Base-by-base conservation (phyloP, 1,140 invertebrate genomes). In the Sitobion miscanthi region DNA sequence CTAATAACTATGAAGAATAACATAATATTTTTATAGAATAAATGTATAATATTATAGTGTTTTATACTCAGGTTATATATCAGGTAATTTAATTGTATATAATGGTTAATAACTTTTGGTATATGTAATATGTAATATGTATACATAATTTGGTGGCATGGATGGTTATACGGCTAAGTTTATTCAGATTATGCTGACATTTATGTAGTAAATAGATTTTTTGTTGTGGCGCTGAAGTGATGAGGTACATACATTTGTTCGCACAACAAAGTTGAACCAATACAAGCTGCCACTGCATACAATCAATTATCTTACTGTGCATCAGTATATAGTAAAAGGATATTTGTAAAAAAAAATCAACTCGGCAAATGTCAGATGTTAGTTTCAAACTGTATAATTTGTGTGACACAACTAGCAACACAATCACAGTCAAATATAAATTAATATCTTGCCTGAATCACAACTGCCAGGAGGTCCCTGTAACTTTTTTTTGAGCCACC, bases 401-500 rank as follows among this genome's bases (percentile, higher is more conserved):
- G 57, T 90, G 45, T 57, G 52, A 90, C 52, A 90, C n/a, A 54
- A 57, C 57, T 90, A 69, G 93, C 52, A 86, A 94, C 57, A 94
- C 94, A 93, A 94, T 94, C 89, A 94, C 90, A 94, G 57, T 91
- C 87, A 93, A 94, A 94, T 91, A 94, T 94, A 69, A 94, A 91
- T 91, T 94, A 93, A 57, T 94, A 94, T 85, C 93, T 94, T 93
- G 94, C 94, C 94, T 94, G 94, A 86, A 93, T 85, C 38, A 93
- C 94, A 90, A 94, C 52, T 92, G 45, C n/a, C 90, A 91, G 69
- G 77, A 42, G 87, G 96, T 93, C 96, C 96, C 45, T 97, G 97
- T 95, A 98, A 96, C 94, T 97, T 97, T 95, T 97, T 97, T 96
- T 98, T 98, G 95, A 98, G 97, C 97, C 98, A 98, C 98, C 98